Evolutionary conservation across 1,140 invertebrate species (phyloP), one percentile per base, ranked within the genome.

Genomic region (Eciton burchellii): DNA sequence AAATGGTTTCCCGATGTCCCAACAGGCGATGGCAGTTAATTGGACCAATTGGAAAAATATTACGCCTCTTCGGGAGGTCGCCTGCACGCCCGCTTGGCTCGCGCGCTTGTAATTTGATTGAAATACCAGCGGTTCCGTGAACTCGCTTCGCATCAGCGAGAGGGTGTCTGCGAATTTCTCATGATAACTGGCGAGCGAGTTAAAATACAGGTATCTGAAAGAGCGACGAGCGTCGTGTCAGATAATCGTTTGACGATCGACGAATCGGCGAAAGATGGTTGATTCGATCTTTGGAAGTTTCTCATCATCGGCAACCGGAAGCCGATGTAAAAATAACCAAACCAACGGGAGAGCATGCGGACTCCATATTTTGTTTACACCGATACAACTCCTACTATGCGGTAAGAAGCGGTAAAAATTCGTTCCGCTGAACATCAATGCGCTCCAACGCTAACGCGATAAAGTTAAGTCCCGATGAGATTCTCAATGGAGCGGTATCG

Each of bases 1-100:
- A 56, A 97, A 94, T 8, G 95, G 93, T 87, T 95, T 96, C 83
- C 96, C 94, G 0, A 95, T 95, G 88, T 96, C 96, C 97, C 97
- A 97, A 82, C 97, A 97, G 9, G 96, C 95, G 2, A 97, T 92
- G 1, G 95, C 95, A 83, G 96, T 96, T 66, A 94, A 93, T 43
- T 95, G 95, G 60, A 96, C 94, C 85, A 97, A 95, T 0, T 96
- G 95, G 86, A 95, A 96, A 93, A 97, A 97, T 54, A 97, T 92
- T 35, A 96, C 95, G 0, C 95, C 94, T 1, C 94, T 94, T 24
- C 91, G 91, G 2, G 93, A 94, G 54, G 90, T 94, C 16, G 93
- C 94, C 54, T 93, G 92, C 5, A 91, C 93, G 21, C 93, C 94
- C 12, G 94, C 92, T 79, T 94, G 93, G 73, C 93, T 94, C 16